Evolutionary conservation across 1,140 invertebrate genomes (phyloP), one percentile per base, ranked within the genome.

Genomic region (Gryon sp.): DNA sequence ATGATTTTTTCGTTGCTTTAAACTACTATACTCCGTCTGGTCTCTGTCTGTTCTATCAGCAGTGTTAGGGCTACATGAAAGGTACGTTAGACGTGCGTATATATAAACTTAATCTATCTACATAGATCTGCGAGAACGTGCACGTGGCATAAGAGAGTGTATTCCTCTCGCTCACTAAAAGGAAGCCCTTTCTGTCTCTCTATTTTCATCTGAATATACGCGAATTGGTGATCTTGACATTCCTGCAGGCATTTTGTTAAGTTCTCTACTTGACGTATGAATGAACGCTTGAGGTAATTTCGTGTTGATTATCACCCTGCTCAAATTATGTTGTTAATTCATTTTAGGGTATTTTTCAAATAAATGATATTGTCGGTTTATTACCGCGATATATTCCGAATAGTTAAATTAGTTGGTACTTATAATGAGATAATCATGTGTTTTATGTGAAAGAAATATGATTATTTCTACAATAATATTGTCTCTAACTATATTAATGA

Each of bases 171-270:
- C 19, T 16, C n/a, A 12, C 53, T 46, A 60, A 76, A 72, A 60
- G 65, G 59, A 66, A 70, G 57, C 60, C 66, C 50, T 63, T 68
- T 68, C 34, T 34, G 40, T 28, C 43, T 48, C 73, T 52, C 57
- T 70, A 59, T 65, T 70, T 76, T 76, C 65, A 70, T 70, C 74
- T 70, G 52, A 70, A 62, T 66, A 62, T 53, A 69, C 43, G 52
- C 48, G 59, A 76, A 69, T 76, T 65, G 65, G 40, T 76, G 62
- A 77, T 77, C 68, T 70, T 76, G 65, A 70, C 53, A 70, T 76
- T 70, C 52, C 74, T 62, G 75, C 68, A 62, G 75, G 75, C 75
- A 72, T 77, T 77, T 72, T 30, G 75, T 60, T 72, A 70, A 76
- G 52, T 70, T 76, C 59, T 53, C 36, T 22, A 15, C 36, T 70